Percentiles rank a stretch among this genome's conserved stretches.
These are phyloP conservation scores for Harmothoe impar DNA, from an alignment of 2,888 invertebrate genomes.

Conservation along the genomic window DNA sequence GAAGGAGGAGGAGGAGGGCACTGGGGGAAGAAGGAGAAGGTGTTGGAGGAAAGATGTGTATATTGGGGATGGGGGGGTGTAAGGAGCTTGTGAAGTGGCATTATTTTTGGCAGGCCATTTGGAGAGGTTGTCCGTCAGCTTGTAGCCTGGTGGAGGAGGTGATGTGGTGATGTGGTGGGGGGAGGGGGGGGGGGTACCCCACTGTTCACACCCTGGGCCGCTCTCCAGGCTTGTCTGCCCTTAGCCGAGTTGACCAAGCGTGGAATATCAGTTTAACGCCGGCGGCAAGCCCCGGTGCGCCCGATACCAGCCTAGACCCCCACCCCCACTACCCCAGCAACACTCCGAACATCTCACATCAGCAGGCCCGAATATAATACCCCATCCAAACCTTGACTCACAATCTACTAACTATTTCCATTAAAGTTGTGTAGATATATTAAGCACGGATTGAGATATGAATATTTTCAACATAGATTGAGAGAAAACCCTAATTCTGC, in stretches of 20 bases:
- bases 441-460: too few relatives aligned
- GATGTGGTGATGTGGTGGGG: neutral
- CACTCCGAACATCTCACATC: neutral
- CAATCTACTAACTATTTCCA: too few relatives aligned
- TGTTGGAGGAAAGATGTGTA: neutral
- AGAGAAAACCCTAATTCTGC: too few relatives aligned
- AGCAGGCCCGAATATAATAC: too few relatives aligned
- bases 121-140: constrained; percentile 24
- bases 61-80: too few relatives aligned
- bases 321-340: neutral
- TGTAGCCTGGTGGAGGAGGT: neutral
- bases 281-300: neutral
- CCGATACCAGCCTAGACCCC: neutral
- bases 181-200: neutral
- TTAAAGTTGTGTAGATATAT: too few relatives aligned
- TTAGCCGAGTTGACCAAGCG: constrained; percentile 36
- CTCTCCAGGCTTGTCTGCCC: constrained; percentile 26
- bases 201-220: constrained; percentile 28
- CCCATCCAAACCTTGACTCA: too few relatives aligned
- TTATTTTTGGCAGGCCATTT: constrained; percentile 39
- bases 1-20: neutral
- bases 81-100: neutral
- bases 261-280: constrained; percentile 45
- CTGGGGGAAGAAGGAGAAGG: neutral
- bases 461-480: too few relatives aligned